Percentiles rank a stretch among this genome's conserved stretches.
Conservation (phyloP, 2,888 invertebrate genomes). For the Phalera bucephala region DNA sequence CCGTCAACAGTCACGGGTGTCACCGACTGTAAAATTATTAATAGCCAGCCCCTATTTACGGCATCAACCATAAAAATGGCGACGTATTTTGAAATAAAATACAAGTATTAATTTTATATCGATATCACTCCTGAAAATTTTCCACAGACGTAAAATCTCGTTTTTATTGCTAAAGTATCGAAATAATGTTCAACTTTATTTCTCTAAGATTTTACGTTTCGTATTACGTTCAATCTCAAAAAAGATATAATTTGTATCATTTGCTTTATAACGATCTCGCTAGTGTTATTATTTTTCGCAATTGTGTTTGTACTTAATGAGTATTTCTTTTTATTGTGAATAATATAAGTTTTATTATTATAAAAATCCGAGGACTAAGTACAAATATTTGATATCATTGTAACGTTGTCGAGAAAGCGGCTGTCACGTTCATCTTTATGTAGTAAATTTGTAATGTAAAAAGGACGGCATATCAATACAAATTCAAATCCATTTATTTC, state of each 20-base stretch:
- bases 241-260: not conserved
- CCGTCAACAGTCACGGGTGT: conserved; percentile 13
- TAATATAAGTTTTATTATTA: no score
- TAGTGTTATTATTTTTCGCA: conserved; percentile 3
- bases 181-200: conserved; percentile 1
- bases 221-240: conserved; percentile 2
- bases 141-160: conserved; percentile 8
- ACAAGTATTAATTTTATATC: conserved; percentile 19
- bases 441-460: no score
- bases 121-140: conserved; percentile 14
- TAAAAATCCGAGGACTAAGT: no score
- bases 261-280: conserved; percentile 4
- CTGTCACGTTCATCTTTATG: no score
- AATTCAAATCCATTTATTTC: no score
- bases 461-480: no score
- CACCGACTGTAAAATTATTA: conserved; percentile 18
- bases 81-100: conserved; percentile 18
- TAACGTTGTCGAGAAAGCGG: no score
- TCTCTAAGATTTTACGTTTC: conserved; percentile 5
- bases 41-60: conserved; percentile 13
- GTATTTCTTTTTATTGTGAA: no score
- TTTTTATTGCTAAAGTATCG: conserved; percentile 9
- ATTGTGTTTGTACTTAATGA: no score
- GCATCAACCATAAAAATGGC: conserved; percentile 18
- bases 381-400: no score